Evolutionary conservation across 2,797 vertebrate species (phyloP), one percentile per base, ranked within the genome.

Genomic region (Scomberomorus guttatus): DNA sequence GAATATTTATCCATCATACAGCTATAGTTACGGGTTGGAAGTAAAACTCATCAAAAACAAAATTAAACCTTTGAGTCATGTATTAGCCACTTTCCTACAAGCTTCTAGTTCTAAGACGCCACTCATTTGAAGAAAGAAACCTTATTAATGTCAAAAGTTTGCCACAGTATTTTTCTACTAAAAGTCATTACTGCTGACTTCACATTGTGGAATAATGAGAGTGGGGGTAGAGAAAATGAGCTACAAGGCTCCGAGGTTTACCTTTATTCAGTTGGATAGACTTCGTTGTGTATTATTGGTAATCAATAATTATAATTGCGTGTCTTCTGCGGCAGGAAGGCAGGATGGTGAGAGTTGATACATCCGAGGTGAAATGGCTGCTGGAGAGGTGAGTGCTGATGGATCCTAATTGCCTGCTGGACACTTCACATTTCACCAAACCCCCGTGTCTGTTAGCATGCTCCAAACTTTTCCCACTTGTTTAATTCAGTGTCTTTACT

Each of bases 221-320:
- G 10, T n/a, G 13, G 3, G 2, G 0, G 7, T 12, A 22, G 20
- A 55, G 29, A 13, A 37, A 61, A 39, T 27, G 4, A 62, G 10
- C 62, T 17, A 20, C 32, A 54, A 22, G n/a, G 8, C 54, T 64
- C 5, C 39, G 18, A 3, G 17, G 27, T 34, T 55, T 11, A 24
- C 37, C 11, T 34, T 50, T 63, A 22, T 59, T 48, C 0, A 2
- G 13, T 14, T 27, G 59, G 46, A 52, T 5, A 52, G 55, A 11
- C 29, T 42, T 58, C 22, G 39, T 17, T 52, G 34, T 46, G 25
- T 24, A 22, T 65, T 20, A 46, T 58, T 18, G 25, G 55, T 9
- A 24, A 71, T 79, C 57, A 63, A 46, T 72, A 2, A 29, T 17
- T 34, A 11, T 51, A 55, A 78, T 64, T 70, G 22, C 5, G 4